Evolutionary conservation across 2,113 vertebrate genomes (phyloP).

Genomic region (Peucedramus taeniatus): DNA sequence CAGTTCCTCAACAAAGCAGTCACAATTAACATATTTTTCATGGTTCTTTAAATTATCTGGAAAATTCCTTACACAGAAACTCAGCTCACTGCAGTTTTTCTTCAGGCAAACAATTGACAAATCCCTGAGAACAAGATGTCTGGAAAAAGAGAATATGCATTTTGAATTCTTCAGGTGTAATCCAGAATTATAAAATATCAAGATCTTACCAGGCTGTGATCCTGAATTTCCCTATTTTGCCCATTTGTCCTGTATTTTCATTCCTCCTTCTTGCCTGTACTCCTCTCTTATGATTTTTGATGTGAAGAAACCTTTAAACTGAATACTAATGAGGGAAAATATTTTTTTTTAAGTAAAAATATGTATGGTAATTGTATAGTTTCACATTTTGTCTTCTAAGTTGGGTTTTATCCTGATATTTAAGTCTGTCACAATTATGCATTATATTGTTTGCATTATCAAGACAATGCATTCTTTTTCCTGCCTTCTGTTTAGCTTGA

Average conservation of each 20-base stretch:
- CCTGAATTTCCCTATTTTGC: neutral
- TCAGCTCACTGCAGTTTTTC: neutral
- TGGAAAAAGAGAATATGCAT: slow-evolving; percentile 7
- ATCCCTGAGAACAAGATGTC: neutral
- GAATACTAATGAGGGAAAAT: neutral
- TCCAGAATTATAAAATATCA: slow-evolving; percentile 4
- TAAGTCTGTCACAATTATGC: neutral
- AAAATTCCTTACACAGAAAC: neutral
- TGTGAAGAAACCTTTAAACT: neutral
- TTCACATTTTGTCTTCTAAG: neutral
- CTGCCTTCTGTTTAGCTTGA: neutral
- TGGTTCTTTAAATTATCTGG: neutral
- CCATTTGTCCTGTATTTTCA: neutral
- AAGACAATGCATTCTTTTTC: neutral
- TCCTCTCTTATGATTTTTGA: neutral
- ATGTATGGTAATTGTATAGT: neutral
- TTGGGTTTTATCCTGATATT: neutral
- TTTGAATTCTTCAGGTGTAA: slow-evolving; percentile 45
- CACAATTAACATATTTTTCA: neutral
- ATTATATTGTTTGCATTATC: neutral
- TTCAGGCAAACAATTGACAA: slow-evolving; percentile 12
- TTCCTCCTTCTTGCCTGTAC: neutral
- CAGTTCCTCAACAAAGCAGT: neutral
- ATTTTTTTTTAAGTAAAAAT: neutral
- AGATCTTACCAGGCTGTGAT: neutral